A percentile compares a stretch with the other conserved stretches of the same genome.
Conservation (phyloP, 1,140 invertebrate species). For the Calycopis cecrops region DNA sequence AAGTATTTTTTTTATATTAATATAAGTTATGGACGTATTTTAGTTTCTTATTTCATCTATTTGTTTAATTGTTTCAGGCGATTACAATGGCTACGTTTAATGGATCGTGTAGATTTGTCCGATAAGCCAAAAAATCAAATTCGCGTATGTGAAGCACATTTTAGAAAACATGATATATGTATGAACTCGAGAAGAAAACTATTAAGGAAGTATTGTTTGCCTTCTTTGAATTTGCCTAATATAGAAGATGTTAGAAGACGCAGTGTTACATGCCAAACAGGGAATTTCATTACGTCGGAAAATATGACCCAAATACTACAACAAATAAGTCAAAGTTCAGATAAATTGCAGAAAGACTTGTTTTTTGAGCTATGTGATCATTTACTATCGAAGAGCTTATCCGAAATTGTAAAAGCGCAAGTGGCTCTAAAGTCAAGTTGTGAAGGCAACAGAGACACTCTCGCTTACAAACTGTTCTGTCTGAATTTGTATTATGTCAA, state of each 20-base stretch:
- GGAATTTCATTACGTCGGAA: constrained; percentile 22
- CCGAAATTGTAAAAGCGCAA: constrained; percentile 22
- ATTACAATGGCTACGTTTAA: no score
- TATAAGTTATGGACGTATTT: no score
- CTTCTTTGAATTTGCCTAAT: constrained; percentile 23
- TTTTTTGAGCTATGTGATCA: constrained; percentile 26
- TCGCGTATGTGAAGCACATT: constrained; percentile 31
- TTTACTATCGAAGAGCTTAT: constrained; percentile 21
- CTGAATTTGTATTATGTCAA: constrained; percentile 27
- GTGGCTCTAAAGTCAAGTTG: constrained; percentile 18
- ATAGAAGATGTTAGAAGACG: constrained; percentile 17
- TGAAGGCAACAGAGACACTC: constrained; percentile 21
- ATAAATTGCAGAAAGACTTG: constrained; percentile 24
- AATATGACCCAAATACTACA: constrained; percentile 21
- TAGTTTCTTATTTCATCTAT: no score
- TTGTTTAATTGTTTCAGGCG: no score
- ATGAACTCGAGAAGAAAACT: constrained; percentile 24
- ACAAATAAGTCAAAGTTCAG: no score
- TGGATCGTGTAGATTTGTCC: no score
- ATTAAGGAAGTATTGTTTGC: constrained; percentile 26
- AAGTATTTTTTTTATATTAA: no score
- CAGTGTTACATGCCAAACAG: constrained; percentile 22
- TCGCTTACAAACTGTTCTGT: constrained; percentile 24
- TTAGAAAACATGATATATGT: constrained; percentile 21
- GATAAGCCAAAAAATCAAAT: no score